Conservation (phyloP, 2,888 invertebrate species). For the Sialis fuliginosa region DNA sequence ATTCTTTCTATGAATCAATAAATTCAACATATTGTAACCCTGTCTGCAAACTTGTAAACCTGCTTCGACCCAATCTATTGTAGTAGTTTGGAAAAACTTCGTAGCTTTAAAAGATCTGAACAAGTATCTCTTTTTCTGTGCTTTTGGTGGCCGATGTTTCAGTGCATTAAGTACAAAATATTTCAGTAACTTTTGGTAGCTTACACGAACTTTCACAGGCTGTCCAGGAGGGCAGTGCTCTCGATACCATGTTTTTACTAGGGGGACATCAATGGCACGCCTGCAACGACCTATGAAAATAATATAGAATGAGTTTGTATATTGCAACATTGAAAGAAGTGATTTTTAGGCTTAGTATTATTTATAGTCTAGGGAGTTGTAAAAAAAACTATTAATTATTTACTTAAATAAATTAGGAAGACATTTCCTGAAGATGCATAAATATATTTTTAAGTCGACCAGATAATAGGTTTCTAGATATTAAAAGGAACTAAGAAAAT, state of each 20-base stretch:
- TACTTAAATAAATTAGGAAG: too few species aligned
- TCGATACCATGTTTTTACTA: slow-evolving; percentile 95
- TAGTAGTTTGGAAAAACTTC: slow-evolving; percentile 99
- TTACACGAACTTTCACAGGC: slow-evolving; percentile 97
- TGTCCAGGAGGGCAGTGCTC: slow-evolving; percentile 89
- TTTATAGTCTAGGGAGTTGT: too few species aligned
- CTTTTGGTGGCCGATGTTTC: slow-evolving; percentile 94
- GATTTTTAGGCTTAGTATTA: too few species aligned
- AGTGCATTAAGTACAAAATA: slow-evolving; percentile 96
- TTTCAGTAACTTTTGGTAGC: slow-evolving; percentile 96
- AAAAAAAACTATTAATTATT: too few species aligned
- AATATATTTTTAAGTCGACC: too few species aligned
- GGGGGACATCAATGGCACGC: slow-evolving; percentile 89
- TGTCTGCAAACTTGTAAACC: slow-evolving; percentile 96
- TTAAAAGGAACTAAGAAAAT: too few species aligned
- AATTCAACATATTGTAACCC: slow-evolving; percentile 98
- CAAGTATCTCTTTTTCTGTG: slow-evolving; percentile 94
- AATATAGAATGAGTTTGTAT: too few species aligned
- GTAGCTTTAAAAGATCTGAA: slow-evolving; percentile 99
- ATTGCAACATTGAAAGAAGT: too few species aligned
- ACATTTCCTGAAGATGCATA: too few species aligned
- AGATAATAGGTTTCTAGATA: too few species aligned
- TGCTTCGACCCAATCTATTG: slow-evolving; percentile 98
- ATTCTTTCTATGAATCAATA: slow-evolving; percentile 97
- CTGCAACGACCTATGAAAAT: slow-evolving; percentile 53